Conservation (phyloP, 2,113 vertebrate genomes). For the Vidua macroura region DNA sequence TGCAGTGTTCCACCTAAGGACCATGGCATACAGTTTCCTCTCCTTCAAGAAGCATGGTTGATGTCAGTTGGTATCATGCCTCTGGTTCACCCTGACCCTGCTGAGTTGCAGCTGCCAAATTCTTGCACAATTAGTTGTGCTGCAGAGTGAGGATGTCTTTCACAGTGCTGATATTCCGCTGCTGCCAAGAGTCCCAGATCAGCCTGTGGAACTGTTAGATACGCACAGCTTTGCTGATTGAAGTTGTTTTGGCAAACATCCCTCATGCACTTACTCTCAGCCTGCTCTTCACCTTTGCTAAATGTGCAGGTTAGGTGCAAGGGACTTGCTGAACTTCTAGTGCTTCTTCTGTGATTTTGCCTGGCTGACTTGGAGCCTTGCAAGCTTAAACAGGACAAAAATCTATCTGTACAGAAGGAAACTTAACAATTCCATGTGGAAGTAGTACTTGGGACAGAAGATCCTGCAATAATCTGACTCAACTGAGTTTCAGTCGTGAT, state of each 20-base stretch:
- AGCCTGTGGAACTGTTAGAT: not conserved
- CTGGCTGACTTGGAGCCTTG: not conserved
- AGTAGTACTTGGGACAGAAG: not conserved
- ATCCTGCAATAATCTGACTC: not conserved
- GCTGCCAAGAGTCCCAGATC: not conserved
- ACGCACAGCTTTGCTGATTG: not conserved
- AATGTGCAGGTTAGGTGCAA: not conserved
- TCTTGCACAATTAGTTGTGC: not conserved
- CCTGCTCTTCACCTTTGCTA: not conserved
- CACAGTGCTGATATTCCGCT: accelerated
- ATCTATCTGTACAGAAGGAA: not conserved
- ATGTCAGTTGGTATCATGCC: not conserved
- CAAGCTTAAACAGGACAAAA: not conserved
- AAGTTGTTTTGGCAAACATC: not conserved
- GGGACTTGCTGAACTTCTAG: not conserved
- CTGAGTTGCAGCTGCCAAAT: not conserved
- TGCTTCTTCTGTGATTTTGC: not conserved
- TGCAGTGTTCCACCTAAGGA: not conserved
- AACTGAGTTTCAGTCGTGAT: not conserved
- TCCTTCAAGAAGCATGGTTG: not conserved
- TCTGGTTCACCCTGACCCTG: not conserved
- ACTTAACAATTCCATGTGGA: not conserved
- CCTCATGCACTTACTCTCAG: not conserved
- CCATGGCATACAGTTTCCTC: not conserved
- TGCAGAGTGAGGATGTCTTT: not conserved